Base-by-base conservation (phyloP, 2,113 vertebrate genomes). In the Butastur rufipennis region DNA sequence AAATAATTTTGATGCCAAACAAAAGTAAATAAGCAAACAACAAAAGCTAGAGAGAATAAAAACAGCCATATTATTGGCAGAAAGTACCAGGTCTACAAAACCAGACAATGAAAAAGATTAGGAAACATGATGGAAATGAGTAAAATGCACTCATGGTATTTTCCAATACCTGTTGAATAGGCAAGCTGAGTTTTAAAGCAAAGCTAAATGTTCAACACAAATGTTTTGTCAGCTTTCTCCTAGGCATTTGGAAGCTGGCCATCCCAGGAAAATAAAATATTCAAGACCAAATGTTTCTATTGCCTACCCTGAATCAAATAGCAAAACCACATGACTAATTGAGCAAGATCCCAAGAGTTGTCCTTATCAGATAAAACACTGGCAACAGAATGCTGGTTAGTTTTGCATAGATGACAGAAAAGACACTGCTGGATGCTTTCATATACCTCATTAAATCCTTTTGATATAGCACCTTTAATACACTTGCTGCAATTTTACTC, bases 181-280 rank as follows among this genome's bases (percentile, higher is more conserved):
- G 19, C 15, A 77, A 75, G 29, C n/a, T 61, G 36, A 36, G 8
- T 71, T 95, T 79, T 77, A 83, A 95, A 90, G 86, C 68, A 91
- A 94, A 90, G 31, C 10, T 83, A 63, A 91, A 43, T 0, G 4
- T 71, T 68, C 63, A 79, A 82, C 23, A 75, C 23, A 90, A 92
- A 96, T 74, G n/a, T 95, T 96, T 95, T 90, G 56, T 84, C 89
- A 92, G 26, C 17, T 94, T 83, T 95, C n/a, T 93, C 21, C 32
- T 52, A 88, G 31, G 32, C 66, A 47, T 72, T 93, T 96, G 95
- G 85, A 97, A 93, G 52, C 12, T 43, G 32, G 48, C 45, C 74
- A 90, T 77, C 13, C 13, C 53, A 86, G 19, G n/a, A 85, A 93
- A 92, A 88, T 85, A 75, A 95, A 95, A 95, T 92, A 95, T 95